Conservation (phyloP, 2,888 invertebrate genomes). For the Lypha dubia region DNA sequence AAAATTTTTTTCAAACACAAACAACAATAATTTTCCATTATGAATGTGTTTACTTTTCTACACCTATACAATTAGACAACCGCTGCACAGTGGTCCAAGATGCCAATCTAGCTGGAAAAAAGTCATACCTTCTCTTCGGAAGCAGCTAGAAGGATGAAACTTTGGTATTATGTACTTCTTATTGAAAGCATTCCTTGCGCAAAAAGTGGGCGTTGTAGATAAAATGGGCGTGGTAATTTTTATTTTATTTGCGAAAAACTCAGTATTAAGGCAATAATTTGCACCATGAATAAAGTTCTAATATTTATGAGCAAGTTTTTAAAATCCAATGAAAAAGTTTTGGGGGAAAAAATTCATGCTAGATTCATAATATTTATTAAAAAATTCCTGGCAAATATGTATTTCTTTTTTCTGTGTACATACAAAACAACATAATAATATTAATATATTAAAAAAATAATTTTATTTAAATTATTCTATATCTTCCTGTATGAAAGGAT, state of each 20-base stretch:
- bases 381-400: too few species aligned
- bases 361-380: constrained; percentile 1
- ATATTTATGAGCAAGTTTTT: neutral
- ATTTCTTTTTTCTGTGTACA: too few species aligned
- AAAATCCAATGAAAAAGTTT: too few species aligned
- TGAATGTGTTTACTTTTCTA: too few species aligned
- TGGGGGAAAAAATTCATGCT: neutral
- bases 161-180: neutral
- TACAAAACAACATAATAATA: constrained; percentile 47
- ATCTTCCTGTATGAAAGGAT: too few species aligned
- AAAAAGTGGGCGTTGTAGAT: neutral
- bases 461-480: too few species aligned
- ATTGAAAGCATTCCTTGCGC: neutral
- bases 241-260: too few species aligned
- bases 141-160: constrained; percentile 1
- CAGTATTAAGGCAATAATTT: neutral
- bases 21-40: too few species aligned
- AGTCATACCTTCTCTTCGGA: neutral
- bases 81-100: neutral
- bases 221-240: too few species aligned
- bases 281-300: neutral
- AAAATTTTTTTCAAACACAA: too few species aligned
- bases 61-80: too few species aligned
- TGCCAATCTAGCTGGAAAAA: too few species aligned
- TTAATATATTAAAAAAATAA: constrained; percentile 38